Evolutionary conservation across 2,797 vertebrate species (phyloP), one percentile per base, ranked within the genome.

Genomic region (Clamator glandarius): DNA sequence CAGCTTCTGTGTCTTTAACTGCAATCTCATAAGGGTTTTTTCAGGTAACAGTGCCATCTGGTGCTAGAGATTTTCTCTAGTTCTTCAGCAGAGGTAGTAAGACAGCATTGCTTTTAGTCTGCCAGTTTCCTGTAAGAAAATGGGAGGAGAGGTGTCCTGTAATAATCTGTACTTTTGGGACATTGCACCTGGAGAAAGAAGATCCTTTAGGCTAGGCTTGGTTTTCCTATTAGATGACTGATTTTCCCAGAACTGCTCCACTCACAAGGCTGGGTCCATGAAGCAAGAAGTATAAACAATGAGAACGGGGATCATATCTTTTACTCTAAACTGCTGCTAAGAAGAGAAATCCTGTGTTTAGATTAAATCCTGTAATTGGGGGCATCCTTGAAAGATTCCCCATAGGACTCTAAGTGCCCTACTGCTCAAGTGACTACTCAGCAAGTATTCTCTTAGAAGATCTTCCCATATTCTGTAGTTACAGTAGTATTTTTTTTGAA

Each of bases 11-110:
- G 88, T 55, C 75, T 69, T 8, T 12, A 15, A 6, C 51, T 17
- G 5, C 0, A 1, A 46, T 51, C 74, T 54, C 25, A 0, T 9
- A 20, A 48, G n/a, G 3, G 80, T 58, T 36, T 82, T 91, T 86
- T 79, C 95, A 90, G 95, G 90, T 95, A 90, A 95, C 90, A 97
- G 91, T 96, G 95, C 95, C 96, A 95, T 78, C 96, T 96, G 95
- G 80, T 96, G 96, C 88, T 90, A 31, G 52, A 77, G 88, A 67
- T 67, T 72, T 31, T 42, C n/a, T 36, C 42, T 31, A 14, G 18
- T 29, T 14, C 41, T 19, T 11, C 39, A 24, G 54, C 88, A 68
- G 63, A 67, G 15, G 26, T 25, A 48, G 36, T 9, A 36, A 75
- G 46, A 75, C 19, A 29, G 29, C 7, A 2, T 11, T 57, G 54